Conservation (phyloP, 2,797 vertebrate genomes). For the Pipistrellus kuhlii region DNA sequence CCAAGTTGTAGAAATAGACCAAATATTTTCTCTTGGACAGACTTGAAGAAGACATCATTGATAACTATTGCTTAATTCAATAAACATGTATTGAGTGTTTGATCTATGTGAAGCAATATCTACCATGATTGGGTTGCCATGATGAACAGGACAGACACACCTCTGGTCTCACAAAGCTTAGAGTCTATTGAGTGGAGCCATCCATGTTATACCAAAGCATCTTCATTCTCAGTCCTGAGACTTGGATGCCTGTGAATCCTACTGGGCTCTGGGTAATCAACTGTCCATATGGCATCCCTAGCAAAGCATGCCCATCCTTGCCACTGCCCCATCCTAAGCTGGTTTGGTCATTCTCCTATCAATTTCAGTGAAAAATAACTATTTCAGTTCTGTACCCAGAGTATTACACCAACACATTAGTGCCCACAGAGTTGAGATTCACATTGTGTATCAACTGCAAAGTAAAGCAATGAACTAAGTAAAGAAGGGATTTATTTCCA, state of each 20-base stretch:
- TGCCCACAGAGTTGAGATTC: neutral
- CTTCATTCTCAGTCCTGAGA: neutral
- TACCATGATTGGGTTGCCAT: neutral
- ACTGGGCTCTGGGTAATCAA: neutral
- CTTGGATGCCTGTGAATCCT: neutral
- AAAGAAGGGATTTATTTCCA: neutral
- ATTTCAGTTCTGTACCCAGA: neutral
- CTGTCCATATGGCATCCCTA: neutral
- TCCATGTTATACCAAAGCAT: neutral
- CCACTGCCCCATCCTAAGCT: neutral
- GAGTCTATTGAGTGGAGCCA: neutral
- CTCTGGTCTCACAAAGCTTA: neutral
- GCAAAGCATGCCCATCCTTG: neutral
- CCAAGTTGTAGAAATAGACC: neutral
- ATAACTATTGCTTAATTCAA: neutral
- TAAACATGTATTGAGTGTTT: neutral
- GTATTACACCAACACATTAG: neutral
- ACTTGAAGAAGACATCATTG: neutral
- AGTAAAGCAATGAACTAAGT: neutral
- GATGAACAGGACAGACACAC: accelerated
- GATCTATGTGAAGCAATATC: neutral
- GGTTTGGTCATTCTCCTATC: neutral
- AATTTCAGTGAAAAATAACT: neutral
- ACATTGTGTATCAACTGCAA: neutral
- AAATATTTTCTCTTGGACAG: neutral